Base-by-base conservation (phyloP, 2,888 invertebrate species). In the Lomographa bimaculata region DNA sequence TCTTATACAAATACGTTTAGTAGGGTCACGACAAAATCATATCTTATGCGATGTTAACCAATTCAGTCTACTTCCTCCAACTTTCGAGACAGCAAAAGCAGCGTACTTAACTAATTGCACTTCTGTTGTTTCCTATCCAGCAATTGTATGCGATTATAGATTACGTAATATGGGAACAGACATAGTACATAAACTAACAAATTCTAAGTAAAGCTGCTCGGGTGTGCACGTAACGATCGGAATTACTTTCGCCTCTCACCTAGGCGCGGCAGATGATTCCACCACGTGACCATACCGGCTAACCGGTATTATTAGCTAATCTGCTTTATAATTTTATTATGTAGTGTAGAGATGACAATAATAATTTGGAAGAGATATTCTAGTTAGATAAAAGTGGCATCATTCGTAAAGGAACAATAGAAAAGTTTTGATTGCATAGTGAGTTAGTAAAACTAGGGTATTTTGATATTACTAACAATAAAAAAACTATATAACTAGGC, bases 191-290 rank as follows among this genome's bases (percentile, higher is more conserved):
- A 4, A 3, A 4, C 2, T 14, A 14, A 14, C 14, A 11, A 23
- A 26, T 28, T 32, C 28, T 30, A 20, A 34, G 44, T 33, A 24
- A 21, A 39, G 33, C 39, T 42, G 43, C n/a, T n/a, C n/a, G 8
- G 7, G 33, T 43, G 30, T 39, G 37, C 26, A 52, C 49, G 52
- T 45, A 49, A 47, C 42, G 27, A 35, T 42, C 32, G 21, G 38
- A 51, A 61, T 59, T 50, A 73, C 80, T 81, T 79, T 82, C 79
- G 60, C 78, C 75, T 71, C 72, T 79, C 69, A 70, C 65, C 45
- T 33, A 54, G 57, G 57, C 50, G 54, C 33, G 63, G 69, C 69
- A 66, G 67, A 75, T 64, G 70, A 56, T 54, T 46, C 57, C 48
- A 57, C 59, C 58, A 57, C 60, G 4, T 14, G 14, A 14, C 4